Base-by-base conservation (phyloP, 1,140 invertebrate genomes). In the Cyphomyrmex costatus region DNA sequence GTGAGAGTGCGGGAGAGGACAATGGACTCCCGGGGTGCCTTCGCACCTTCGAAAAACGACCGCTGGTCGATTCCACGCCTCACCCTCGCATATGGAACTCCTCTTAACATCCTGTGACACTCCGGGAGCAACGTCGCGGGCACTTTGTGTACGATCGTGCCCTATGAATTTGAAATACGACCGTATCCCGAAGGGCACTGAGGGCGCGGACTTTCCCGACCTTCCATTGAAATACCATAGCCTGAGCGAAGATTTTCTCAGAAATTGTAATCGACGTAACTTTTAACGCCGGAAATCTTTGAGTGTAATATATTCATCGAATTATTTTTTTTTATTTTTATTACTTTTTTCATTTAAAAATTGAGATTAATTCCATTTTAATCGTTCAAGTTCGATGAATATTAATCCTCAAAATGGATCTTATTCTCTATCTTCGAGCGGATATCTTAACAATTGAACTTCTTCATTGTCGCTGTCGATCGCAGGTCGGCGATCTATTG, bases 1-100 rank as follows among this genome's bases (percentile, higher is more conserved):
- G 61, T 77, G 84, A 76, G 88, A 82, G 49, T 42, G 88, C 70
- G 60, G 82, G 65, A 70, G 73, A 78, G 83, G 83, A 92, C 92
- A 92, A 92, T 92, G 74, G 90, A 77, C 86, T 84, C 86, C 84
- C 68, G 87, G 87, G 83, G 87, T 88, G 88, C 80, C 58, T 87
- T 91, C 86, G 79, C 89, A 88, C 91, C 88, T 91, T 86, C 42
- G 53, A 51, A 19, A 49, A 53, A 51, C 21, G 66, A 61, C 76
- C 63, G 73, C 53, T 16, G 65, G 30, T 87, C 86, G 74, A 89
- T 89, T 80, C 84, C 30, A 80, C 76, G 42, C 60, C 74, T 83
- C 71, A 24, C 7, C 82, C 78, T 73, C 49, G 21, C 49, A 60
- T 36, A 46, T 77, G 78, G 88, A 91, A 84, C 89, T 83, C 74